phyloP scores from a whole-genome alignment of 1,140 invertebrate species.

The Drosophila arizonae region DNA sequence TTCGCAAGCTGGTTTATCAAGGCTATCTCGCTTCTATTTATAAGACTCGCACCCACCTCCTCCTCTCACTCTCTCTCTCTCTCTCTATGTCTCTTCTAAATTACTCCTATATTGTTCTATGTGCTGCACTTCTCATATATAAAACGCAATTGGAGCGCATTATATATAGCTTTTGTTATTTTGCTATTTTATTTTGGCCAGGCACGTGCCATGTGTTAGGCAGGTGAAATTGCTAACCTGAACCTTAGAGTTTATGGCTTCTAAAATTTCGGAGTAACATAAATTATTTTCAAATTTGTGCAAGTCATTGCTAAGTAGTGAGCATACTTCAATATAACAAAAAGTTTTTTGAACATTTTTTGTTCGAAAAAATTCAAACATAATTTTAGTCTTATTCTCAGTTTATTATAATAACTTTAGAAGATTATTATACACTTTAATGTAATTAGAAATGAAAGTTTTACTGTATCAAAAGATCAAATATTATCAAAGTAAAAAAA shows the following conservation, averaged over 20 bases:
- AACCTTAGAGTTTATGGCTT: slow-evolving; percentile 19
- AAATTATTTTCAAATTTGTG: slow-evolving; percentile 16
- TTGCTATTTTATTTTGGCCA: slow-evolving; percentile 18
- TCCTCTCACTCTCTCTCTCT: neutral
- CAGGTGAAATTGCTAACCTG: slow-evolving; percentile 7
- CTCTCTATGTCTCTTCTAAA: neutral
- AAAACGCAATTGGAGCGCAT: slow-evolving; percentile 7
- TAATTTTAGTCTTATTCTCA: too few species aligned
- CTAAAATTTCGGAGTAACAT: slow-evolving; percentile 10
- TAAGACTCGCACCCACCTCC: slow-evolving; percentile 22
- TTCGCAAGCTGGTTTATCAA: slow-evolving; percentile 59
- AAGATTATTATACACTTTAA: too few species aligned
- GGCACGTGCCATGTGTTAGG: slow-evolving; percentile 65
- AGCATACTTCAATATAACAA: too few species aligned
- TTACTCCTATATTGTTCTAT: slow-evolving; percentile 1
- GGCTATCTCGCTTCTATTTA: slow-evolving; percentile 56
- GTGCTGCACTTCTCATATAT: neutral
- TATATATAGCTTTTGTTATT: neutral
- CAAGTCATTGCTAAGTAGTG: neutral
- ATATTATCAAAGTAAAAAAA: too few species aligned
- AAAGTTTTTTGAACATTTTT: too few species aligned
- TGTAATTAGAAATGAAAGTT: too few species aligned
- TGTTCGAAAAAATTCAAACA: too few species aligned
- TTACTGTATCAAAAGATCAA: too few species aligned
- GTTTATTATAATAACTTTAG: too few species aligned